These are phyloP conservation scores for Neotragus pygmaeus DNA, from an alignment of 2,113 vertebrate genomes.

Conservation along the genomic window DNA sequence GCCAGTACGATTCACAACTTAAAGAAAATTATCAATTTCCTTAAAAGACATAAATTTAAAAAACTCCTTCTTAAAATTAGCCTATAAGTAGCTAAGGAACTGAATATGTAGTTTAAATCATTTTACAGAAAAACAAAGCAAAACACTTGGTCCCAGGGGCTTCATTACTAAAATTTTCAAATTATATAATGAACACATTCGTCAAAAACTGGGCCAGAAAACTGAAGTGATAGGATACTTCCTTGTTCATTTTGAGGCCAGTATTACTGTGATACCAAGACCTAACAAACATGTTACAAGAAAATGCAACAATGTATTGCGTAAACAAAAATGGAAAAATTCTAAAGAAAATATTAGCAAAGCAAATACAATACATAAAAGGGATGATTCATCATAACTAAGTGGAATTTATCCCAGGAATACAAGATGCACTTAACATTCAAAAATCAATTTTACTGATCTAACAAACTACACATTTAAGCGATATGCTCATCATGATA, in stretches of 20 bases:
- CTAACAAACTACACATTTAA: neutral
- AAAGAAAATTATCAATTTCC: neutral
- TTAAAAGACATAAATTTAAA: neutral
- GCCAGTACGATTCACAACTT: neutral
- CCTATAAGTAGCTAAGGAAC: neutral
- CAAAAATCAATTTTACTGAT: neutral
- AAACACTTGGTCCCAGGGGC: neutral
- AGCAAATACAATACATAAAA: neutral
- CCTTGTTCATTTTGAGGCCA: neutral
- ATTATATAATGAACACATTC: neutral
- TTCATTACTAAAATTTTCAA: neutral
- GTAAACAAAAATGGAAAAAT: neutral
- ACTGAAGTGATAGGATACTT: neutral
- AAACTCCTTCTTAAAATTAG: neutral
- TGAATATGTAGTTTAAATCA: neutral
- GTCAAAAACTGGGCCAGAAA: neutral
- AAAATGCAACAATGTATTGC: neutral
- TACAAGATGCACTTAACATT: neutral
- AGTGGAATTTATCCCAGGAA: neutral
- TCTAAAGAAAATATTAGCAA: neutral
- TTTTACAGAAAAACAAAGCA: neutral
- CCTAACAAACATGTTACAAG: neutral
- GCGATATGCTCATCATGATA: neutral
- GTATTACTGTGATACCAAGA: neutral
- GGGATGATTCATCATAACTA: neutral